Base-by-base conservation (phyloP, 1,140 invertebrate genomes). In the Lutraria rhynchaena region DNA sequence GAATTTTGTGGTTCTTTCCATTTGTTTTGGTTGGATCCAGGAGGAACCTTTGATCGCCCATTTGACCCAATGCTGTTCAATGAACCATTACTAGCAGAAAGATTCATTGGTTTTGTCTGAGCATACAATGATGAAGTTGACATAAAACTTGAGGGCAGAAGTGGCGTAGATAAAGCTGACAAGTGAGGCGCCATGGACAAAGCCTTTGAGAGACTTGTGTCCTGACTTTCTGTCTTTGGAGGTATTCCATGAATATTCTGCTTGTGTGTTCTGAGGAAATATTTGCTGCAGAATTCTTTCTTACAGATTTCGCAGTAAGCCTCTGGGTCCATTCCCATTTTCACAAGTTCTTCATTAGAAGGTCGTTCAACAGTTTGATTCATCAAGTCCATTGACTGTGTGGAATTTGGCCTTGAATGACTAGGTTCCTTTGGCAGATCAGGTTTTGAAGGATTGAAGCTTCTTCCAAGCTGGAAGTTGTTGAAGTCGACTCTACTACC, bases 231-330 rank as follows among this genome's bases (percentile, higher is more conserved):
- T 53, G 74, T 76, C 17, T 82, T 70, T 70, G 78, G 83, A 13
- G 77, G 67, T 51, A 92, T 90, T 31, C 90, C 90, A 77, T 91
- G 90, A 55, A 91, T 91, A 69, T 91, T 91, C 29, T 91, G 84
- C 75, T 88, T 89, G 67, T 92, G 90, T 27, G 91, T 91, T 55
- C 89, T 76, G 15, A 91, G 82, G 74, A 90, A 91, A 55, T 91
- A 91, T 75, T 91, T 90, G 80, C 89, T 98, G 58, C 94, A 94
- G 81, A 94, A 93, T 81, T 94, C 93, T 78, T 93, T 93, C 77
- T 93, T 92, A 88, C 94, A 95, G 31, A 94, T 89, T 81, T 93
- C 92, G 91, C 98, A 99, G 90, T 98, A 99, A 1, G 98, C 98
- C 92, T 99, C 98, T 0, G 97, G 97, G 92, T 99, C 92, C 83